These are phyloP conservation scores for Cuniculus paca DNA, from an alignment of 2,797 vertebrate species.

Conservation along the genomic window DNA sequence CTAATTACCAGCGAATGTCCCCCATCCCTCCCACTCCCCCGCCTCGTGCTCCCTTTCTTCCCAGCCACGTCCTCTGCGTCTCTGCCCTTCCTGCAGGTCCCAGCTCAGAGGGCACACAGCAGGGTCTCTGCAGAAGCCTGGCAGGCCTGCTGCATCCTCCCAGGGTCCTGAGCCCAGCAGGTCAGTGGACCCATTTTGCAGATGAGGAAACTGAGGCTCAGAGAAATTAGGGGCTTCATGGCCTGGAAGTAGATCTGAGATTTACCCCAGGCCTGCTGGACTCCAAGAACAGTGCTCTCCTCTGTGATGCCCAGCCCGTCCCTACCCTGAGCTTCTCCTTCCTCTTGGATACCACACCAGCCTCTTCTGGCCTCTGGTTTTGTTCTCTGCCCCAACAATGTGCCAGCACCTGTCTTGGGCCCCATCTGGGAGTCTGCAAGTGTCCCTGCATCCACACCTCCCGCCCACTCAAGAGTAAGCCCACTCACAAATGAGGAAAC, in stretches of 20 bases:
- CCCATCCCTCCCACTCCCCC: background rate
- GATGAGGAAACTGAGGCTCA: background rate
- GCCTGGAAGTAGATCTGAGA: background rate
- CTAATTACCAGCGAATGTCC: slow-evolving; percentile 84
- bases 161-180: background rate
- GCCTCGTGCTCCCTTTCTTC: background rate
- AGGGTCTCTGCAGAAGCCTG: background rate
- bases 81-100: slow-evolving; percentile 43
- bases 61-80: background rate
- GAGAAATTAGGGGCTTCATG: background rate
- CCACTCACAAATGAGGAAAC: background rate
- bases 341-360: background rate
- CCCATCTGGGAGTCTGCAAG: background rate
- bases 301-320: background rate
- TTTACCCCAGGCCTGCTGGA: background rate
- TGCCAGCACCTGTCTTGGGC: background rate
- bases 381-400: background rate
- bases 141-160: background rate
- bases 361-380: background rate
- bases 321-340: background rate
- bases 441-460: background rate
- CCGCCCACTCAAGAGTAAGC: background rate
- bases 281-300: background rate
- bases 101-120: background rate
- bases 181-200: slow-evolving; percentile 19